These are phyloP conservation scores for Ceraclea dissimilis DNA, from an alignment of 2,888 invertebrate genomes.

Conservation along the genomic window DNA sequence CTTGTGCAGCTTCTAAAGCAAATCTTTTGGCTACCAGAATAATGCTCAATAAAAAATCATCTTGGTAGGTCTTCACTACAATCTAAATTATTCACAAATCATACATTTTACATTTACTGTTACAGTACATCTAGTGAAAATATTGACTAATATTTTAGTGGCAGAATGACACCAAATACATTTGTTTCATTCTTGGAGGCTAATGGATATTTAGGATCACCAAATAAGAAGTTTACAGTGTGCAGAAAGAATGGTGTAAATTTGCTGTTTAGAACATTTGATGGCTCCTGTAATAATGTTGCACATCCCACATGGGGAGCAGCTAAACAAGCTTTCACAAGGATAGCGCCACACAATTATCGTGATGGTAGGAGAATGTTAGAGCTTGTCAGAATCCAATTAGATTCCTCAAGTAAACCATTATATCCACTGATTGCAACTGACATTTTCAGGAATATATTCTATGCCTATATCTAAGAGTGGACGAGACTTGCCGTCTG, in stretches of 20 bases:
- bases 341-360: conserved; percentile 53
- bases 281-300: conserved; percentile 75
- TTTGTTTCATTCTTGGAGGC: conserved; percentile 42
- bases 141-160: conserved; percentile 27
- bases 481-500: conserved; percentile 52
- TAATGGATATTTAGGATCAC: conserved; percentile 21
- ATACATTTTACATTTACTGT: neutral
- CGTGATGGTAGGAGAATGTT: conserved; percentile 46
- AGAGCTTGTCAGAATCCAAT: neutral
- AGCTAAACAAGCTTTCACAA: conserved; percentile 47
- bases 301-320: conserved; percentile 61
- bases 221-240: conserved; percentile 59
- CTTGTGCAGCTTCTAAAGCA: conserved; percentile 38
- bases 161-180: conserved; percentile 41
- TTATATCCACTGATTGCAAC: too few relatives aligned
- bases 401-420: neutral
- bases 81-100: too few relatives aligned
- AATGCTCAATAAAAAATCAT: conserved; percentile 39
- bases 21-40: conserved; percentile 41
- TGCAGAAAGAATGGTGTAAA: neutral
- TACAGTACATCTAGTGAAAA: neutral
- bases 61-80: conserved; percentile 30
- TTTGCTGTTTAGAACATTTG: conserved; percentile 30
- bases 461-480: conserved; percentile 48
- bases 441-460: conserved; percentile 36